phyloP scores from a whole-genome alignment of 1,140 invertebrate genomes.

The Drosophila sturtevanti region DNA sequence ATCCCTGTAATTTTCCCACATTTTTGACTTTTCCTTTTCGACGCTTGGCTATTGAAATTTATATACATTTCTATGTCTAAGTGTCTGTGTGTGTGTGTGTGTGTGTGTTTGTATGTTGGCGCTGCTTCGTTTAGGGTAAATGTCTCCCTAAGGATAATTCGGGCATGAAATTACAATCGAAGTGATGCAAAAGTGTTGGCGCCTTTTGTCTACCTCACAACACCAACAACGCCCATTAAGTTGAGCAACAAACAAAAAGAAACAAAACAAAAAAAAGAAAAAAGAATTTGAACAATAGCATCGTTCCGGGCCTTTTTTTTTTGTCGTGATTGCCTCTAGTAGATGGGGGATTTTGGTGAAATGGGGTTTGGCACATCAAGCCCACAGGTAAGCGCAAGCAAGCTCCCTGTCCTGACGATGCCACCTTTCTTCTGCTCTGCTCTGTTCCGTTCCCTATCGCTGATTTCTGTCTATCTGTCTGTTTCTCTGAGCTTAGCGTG shows the following conservation, averaged over 20 bases:
- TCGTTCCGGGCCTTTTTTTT: constrained; percentile 18
- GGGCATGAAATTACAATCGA: constrained; percentile 79
- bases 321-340: background rate
- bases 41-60: constrained; percentile 61
- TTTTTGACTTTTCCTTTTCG: constrained; percentile 61
- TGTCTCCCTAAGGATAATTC: constrained; percentile 79
- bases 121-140: constrained; percentile 61
- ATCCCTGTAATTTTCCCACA: constrained; percentile 11
- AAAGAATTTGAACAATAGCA: constrained; percentile 36
- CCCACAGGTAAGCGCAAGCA: constrained; percentile 3
- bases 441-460: background rate
- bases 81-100: constrained; percentile 7
- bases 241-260: constrained; percentile 41
- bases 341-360: background rate
- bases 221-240: constrained; percentile 50
- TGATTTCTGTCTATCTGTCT: constrained; percentile 9
- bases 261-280: constrained; percentile 1
- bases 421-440: too few species aligned
- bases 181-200: constrained; percentile 68
- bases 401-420: background rate
- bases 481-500: constrained; percentile 1
- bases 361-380: constrained; percentile 7
- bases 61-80: constrained; percentile 36
- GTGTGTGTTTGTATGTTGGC: constrained; percentile 15
- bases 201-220: constrained; percentile 59